These are phyloP conservation scores for Hystrix brachyura DNA, from an alignment of 2,113 vertebrate genomes.

Conservation along the genomic window DNA sequence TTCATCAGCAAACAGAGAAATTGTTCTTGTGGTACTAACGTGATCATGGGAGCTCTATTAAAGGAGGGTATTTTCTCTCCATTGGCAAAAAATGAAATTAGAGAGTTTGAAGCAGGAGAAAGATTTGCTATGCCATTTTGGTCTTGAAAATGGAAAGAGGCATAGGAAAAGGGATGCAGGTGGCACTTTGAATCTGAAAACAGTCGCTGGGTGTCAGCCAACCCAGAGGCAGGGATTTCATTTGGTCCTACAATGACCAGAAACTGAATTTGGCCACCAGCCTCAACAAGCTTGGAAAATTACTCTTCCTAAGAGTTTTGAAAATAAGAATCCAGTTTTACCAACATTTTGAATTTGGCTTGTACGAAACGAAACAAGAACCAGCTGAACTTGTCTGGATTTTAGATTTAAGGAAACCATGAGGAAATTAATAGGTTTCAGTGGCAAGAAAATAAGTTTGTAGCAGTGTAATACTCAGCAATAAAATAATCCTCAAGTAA, in stretches of 20 bases:
- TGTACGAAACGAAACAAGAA: neutral
- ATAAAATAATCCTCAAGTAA: slow-evolving; percentile 71
- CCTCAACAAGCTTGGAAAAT: neutral
- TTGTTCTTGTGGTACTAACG: neutral
- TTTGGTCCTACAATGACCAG: neutral
- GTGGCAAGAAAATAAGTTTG: neutral
- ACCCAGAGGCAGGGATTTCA: neutral
- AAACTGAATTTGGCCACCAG: neutral
- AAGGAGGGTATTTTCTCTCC: neutral
- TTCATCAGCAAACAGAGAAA: neutral
- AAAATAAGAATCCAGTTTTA: neutral
- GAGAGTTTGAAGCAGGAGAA: neutral
- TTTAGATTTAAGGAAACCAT: neutral
- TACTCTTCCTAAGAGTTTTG: neutral
- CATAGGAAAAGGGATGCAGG: neutral
- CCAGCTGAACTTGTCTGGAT: neutral
- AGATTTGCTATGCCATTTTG: rapidly evolving
- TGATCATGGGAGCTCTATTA: neutral
- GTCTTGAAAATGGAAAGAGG: neutral
- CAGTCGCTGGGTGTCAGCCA: neutral
- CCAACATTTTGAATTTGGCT: neutral
- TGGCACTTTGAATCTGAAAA: neutral
- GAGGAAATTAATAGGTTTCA: neutral
- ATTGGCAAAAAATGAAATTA: neutral
- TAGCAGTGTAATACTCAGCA: neutral